Evolutionary conservation across 1,140 invertebrate genomes (phyloP).

Genomic region (Plodia interpunctella): DNA sequence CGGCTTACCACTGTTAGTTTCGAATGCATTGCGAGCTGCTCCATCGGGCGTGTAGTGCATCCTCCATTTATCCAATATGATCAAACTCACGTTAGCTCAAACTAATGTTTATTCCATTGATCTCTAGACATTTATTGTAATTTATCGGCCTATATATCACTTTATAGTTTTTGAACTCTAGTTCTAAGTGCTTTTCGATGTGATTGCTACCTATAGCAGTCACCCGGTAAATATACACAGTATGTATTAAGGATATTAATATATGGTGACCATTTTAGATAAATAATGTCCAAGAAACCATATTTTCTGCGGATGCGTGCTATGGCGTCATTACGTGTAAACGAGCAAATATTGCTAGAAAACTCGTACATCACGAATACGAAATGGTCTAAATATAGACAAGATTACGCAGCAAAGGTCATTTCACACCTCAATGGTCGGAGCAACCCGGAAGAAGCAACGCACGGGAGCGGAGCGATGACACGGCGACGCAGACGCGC

Average conservation of each 20-base stretch:
- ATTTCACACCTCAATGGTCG: conserved; percentile 6
- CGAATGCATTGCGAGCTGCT: conserved; percentile 40
- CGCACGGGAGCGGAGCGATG: conserved; percentile 26
- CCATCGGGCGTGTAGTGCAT: conserved; percentile 10
- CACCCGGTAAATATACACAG: too few relatives aligned
- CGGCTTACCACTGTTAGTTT: conserved; percentile 18
- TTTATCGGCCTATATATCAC: too few relatives aligned
- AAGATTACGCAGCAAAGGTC: neutral
- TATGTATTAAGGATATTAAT: too few relatives aligned
- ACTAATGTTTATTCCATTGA: neutral
- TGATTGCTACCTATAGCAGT: too few relatives aligned
- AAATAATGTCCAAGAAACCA: too few relatives aligned
- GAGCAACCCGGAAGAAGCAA: conserved; percentile 26
- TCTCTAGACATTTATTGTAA: too few relatives aligned
- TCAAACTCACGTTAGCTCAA: neutral
- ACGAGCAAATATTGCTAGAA: neutral
- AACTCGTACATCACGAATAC: neutral
- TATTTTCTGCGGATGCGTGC: too few relatives aligned
- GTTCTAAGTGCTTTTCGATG: too few relatives aligned
- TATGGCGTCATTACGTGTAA: neutral
- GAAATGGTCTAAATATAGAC: neutral
- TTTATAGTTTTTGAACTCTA: too few relatives aligned
- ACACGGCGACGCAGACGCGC: conserved; percentile 27
- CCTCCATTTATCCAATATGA: neutral
- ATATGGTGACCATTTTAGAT: too few relatives aligned